A percentile compares a stretch with the other conserved stretches of the same genome.
Conservation (phyloP, 2,797 vertebrate genomes). For the Manis pentadactyla region DNA sequence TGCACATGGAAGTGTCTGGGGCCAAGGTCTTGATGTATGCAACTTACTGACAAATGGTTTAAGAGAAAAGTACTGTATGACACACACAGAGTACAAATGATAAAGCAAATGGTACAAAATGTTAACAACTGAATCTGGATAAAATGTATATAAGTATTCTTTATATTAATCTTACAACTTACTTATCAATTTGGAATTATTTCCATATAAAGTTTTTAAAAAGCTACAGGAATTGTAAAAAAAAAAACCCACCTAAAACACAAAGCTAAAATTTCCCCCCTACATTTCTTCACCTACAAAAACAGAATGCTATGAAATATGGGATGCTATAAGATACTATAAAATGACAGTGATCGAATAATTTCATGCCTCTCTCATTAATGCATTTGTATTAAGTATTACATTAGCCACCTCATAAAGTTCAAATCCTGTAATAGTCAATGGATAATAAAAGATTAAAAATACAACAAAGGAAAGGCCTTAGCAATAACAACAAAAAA, state of each 20-base stretch:
- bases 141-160: constrained; percentile 12
- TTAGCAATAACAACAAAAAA: background rate
- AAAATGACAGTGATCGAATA: background rate
- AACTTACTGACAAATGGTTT: background rate
- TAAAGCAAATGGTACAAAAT: constrained; percentile 45
- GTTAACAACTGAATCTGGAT: background rate
- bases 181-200: background rate
- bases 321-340: background rate
- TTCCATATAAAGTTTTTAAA: constrained; percentile 22
- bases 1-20: background rate
- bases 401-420: background rate
- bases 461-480: background rate
- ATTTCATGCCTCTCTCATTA: constrained; percentile 30
- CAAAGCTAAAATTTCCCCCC: background rate
- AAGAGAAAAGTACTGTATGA: background rate
- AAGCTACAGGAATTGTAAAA: background rate
- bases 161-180: background rate
- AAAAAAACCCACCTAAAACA: background rate
- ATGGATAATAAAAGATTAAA: background rate
- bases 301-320: constrained; percentile 25
- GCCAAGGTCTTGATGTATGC: background rate
- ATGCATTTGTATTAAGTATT: constrained; percentile 10
- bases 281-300: constrained; percentile 9
- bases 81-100: background rate
- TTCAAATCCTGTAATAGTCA: background rate